These are phyloP conservation scores for Phengaris arion DNA, from an alignment of 2,888 invertebrate species.

Conservation along the genomic window DNA sequence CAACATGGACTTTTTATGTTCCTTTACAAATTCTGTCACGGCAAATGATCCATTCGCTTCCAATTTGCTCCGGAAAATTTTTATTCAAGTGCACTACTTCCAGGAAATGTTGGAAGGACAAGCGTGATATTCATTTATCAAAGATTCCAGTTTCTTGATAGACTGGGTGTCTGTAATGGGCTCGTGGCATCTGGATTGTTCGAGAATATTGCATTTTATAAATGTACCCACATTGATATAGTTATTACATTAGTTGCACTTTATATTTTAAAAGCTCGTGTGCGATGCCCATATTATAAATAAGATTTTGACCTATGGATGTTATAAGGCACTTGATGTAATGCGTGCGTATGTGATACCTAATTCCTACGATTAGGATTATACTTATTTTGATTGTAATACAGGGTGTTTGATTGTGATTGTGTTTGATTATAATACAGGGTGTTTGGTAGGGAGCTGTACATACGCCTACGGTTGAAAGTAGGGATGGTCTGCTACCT, in stretches of 20 bases:
- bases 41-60: conserved; percentile 38
- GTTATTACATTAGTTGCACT: background rate
- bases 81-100: conserved; percentile 44
- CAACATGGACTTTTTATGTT: conserved; percentile 23
- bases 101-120: conserved; percentile 37
- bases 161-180: conserved; percentile 51
- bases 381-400: no score
- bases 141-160: conserved; percentile 46
- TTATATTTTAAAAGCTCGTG: background rate
- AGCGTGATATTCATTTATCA: conserved; percentile 57
- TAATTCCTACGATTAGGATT: no score
- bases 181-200: conserved; percentile 35
- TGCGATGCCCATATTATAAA: background rate
- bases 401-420: no score
- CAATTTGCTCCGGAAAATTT: conserved; percentile 49
- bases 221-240: conserved; percentile 12
- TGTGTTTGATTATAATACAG: no score
- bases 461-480: no score
- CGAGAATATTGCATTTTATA: conserved; percentile 23
- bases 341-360: no score
- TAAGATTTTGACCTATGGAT: background rate
- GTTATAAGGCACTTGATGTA: no score
- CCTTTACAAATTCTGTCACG: conserved; percentile 31
- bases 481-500: no score
- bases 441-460: no score